Evolutionary conservation across 2,797 vertebrate genomes (phyloP).

Genomic region (Phyllotis vaccarum): DNA sequence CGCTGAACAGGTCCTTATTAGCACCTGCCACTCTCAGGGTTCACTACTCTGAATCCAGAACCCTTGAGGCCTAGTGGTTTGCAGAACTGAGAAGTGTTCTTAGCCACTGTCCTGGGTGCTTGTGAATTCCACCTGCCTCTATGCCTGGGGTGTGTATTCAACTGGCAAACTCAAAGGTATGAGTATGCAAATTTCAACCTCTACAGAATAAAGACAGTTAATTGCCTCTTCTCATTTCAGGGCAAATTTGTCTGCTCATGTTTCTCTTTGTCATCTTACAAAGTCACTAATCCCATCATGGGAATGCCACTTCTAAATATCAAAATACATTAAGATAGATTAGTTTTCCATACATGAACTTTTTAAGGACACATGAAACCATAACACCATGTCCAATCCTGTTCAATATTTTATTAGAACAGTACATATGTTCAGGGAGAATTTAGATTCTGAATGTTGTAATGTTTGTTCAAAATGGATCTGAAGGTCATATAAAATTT

Average conservation of each 20-base stretch:
- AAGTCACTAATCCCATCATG: not conserved
- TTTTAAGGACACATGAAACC: not conserved
- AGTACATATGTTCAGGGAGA: not conserved
- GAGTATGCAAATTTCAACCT: conserved; percentile 21
- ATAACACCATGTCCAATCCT: not conserved
- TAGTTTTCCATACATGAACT: not conserved
- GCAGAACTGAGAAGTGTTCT: conserved; percentile 22
- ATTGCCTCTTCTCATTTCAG: conserved; percentile 25
- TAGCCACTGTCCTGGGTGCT: not conserved
- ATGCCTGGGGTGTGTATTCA: not conserved
- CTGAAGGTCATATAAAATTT: conserved; percentile 13
- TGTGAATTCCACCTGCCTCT: not conserved
- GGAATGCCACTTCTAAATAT: not conserved
- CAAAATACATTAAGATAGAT: not conserved
- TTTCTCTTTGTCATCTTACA: not conserved
- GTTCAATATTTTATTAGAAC: conserved; percentile 14
- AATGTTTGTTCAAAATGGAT: conserved; percentile 40
- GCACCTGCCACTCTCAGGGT: not conserved
- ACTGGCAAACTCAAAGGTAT: not conserved
- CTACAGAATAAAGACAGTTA: not conserved
- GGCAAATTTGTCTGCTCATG: not conserved
- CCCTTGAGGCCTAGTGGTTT: not conserved
- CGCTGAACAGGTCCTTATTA: conserved; percentile 44
- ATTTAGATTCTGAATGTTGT: conserved; percentile 37
- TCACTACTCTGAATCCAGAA: not conserved